Percentiles rank a stretch among this genome's conserved stretches.
phyloP scores from a whole-genome alignment of 2,113 vertebrate genomes.

The Turnix velox region DNA sequence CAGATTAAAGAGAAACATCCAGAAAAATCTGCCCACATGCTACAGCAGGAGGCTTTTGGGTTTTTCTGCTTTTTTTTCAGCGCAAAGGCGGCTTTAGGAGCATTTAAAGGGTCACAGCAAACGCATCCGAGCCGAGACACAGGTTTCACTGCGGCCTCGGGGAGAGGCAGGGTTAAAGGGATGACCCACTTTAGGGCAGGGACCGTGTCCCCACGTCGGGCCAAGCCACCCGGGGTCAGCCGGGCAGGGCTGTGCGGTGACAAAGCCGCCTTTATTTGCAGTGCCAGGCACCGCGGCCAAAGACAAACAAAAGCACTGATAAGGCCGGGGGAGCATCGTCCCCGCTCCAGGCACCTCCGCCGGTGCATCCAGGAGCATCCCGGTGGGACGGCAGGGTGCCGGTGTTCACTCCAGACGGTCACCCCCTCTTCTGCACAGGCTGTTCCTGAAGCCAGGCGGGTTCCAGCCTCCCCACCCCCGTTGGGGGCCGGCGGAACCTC shows the following conservation, averaged over 20 bases:
- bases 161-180: neutral
- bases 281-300: neutral
- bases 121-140: neutral
- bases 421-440: neutral
- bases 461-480: neutral
- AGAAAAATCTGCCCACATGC: neutral
- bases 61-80: neutral
- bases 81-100: neutral
- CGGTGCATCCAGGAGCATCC: neutral
- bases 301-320: slow-evolving; percentile 31
- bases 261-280: neutral
- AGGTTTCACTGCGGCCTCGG: neutral
- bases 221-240: neutral
- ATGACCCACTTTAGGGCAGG: slow-evolving; percentile 30
- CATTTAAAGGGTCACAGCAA: neutral
- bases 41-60: neutral
- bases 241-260: neutral
- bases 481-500: neutral
- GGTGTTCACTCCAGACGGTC: neutral
- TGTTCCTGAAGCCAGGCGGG: fast-evolving
- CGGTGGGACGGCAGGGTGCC: neutral
- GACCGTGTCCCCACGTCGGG: neutral
- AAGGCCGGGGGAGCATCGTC: no score
- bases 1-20: neutral
- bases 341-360: neutral